Conservation (phyloP, 2,888 invertebrate species). For the Drosophila niveifrons region DNA sequence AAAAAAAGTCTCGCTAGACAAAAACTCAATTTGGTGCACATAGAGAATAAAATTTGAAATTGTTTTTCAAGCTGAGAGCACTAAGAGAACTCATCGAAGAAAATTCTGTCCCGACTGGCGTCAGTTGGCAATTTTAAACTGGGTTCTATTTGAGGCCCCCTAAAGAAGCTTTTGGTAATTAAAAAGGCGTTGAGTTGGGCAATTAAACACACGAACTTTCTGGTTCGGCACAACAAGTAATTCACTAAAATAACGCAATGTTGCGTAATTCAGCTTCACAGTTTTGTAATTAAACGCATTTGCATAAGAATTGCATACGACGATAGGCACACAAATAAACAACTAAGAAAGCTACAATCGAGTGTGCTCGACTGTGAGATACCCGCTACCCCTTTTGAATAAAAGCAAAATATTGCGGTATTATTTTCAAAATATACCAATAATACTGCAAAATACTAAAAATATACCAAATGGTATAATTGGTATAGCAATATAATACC, state of each 20-base stretch:
- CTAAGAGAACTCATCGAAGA: not conserved
- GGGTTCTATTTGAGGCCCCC: conserved; percentile 1
- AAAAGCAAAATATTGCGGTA: too few species aligned
- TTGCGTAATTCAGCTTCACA: conserved; percentile 80
- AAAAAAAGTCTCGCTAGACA: conserved; percentile 41
- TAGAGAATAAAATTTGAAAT: conserved; percentile 36
- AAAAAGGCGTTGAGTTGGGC: conserved; percentile 75
- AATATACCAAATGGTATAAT: too few species aligned
- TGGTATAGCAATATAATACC: too few species aligned
- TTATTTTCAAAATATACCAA: too few species aligned
- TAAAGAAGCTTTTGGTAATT: conserved; percentile 57
- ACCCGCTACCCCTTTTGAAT: too few species aligned
- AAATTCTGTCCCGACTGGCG: conserved; percentile 39
- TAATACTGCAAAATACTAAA: too few species aligned
- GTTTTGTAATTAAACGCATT: conserved; percentile 84
- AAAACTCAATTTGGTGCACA: conserved; percentile 77
- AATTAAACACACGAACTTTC: conserved; percentile 78
- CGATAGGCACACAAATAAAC: conserved; percentile 3
- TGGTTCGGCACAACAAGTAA: too few species aligned
- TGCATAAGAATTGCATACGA: conserved; percentile 75
- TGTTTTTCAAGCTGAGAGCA: conserved; percentile 14
- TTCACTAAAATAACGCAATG: conserved; percentile 77
- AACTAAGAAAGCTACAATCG: too few species aligned
- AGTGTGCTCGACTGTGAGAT: too few species aligned
- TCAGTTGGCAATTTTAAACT: conserved; percentile 35